These are phyloP conservation scores for Phortica variegata DNA, from an alignment of 1,140 invertebrate genomes.

Conservation along the genomic window DNA sequence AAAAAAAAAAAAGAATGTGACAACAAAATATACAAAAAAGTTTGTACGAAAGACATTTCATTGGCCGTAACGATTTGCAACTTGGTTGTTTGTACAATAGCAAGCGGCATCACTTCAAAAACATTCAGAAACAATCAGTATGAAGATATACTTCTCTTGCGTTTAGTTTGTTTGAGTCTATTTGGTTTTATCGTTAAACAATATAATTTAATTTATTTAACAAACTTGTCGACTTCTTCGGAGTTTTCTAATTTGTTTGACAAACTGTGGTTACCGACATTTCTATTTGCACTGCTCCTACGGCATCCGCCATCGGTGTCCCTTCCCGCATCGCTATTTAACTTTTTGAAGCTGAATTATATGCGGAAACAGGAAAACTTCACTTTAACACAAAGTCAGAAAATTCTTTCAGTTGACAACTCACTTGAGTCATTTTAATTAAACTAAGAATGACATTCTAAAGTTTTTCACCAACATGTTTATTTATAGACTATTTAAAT, in stretches of 20 bases:
- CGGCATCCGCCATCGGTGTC: too few relatives aligned
- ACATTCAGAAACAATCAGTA: slow-evolving; percentile 39
- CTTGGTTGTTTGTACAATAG: slow-evolving; percentile 10
- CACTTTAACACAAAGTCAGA: too few relatives aligned
- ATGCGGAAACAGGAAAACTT: not conserved
- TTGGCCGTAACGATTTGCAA: slow-evolving; percentile 21
- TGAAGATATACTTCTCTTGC: slow-evolving; percentile 26
- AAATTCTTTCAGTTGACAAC: slow-evolving; percentile 22
- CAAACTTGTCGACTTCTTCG: slow-evolving; percentile 25
- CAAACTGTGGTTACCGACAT: slow-evolving; percentile 36
- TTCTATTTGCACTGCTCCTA: too few relatives aligned
- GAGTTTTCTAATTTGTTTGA: slow-evolving; percentile 46
- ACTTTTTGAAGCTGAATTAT: slow-evolving; percentile 1
- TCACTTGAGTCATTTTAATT: slow-evolving; percentile 32
- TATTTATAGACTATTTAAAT: too few relatives aligned
- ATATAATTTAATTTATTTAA: too few relatives aligned
- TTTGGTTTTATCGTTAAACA: too few relatives aligned
- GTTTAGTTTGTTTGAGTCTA: too few relatives aligned
- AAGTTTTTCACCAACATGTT: too few relatives aligned
- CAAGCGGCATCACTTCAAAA: slow-evolving; percentile 28
- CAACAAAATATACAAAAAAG: not conserved
- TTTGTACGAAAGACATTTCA: not conserved
- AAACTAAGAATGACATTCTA: slow-evolving; percentile 37
- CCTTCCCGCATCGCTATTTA: too few relatives aligned
- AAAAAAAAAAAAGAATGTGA: not conserved